Percentiles rank a stretch among this genome's conserved stretches.
Conservation (phyloP, 2,113 vertebrate species). For the Penelope pileata region DNA sequence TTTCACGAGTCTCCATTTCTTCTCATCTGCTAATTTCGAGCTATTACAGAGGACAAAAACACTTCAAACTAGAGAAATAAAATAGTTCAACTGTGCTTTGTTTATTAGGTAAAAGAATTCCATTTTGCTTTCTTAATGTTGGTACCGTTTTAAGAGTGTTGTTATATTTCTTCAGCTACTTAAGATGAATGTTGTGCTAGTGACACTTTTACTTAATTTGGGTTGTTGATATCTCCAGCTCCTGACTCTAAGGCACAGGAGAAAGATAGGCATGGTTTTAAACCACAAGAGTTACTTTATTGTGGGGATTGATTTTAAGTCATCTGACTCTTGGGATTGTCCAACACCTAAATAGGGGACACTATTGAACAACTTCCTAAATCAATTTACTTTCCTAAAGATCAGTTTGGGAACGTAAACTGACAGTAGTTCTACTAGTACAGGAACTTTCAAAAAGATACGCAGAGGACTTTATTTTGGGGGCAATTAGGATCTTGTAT, state of each 20-base stretch:
- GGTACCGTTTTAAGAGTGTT: neutral
- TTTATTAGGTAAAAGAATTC: neutral
- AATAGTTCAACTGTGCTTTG: neutral
- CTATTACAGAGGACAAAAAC: neutral
- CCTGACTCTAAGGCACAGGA: neutral
- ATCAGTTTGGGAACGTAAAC: neutral
- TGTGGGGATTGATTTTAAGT: neutral
- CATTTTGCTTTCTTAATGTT: neutral
- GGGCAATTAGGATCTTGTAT: neutral
- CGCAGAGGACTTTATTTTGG: neutral
- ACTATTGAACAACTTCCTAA: neutral
- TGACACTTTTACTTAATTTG: neutral
- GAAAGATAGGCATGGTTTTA: neutral
- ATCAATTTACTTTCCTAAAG: neutral
- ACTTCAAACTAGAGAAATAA: neutral
- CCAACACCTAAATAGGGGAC: neutral
- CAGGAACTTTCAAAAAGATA: neutral
- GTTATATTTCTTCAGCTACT: neutral
- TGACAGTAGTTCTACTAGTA: neutral
- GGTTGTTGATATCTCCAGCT: neutral
- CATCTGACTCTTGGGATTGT: neutral
- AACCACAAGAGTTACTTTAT: neutral
- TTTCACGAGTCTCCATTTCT: neutral
- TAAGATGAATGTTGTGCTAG: neutral
- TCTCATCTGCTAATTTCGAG: neutral